Conservation (phyloP, 2,888 invertebrate species). For the Eledone cirrhosa region DNA sequence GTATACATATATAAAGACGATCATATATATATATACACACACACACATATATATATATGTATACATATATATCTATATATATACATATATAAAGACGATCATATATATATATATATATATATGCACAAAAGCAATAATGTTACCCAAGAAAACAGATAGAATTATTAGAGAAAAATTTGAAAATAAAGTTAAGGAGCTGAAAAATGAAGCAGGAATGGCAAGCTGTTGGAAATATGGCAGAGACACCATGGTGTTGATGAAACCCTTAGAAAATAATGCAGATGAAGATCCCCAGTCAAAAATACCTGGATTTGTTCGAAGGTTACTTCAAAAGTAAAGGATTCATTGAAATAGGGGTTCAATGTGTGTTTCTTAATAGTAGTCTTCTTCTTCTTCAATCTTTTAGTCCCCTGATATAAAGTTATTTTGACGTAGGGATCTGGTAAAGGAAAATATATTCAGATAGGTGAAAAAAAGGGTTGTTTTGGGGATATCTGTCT, state of each 20-base stretch:
- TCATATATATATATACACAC: no score
- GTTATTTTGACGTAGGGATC: slow-evolving; percentile 99
- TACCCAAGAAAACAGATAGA: no score
- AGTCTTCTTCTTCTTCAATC: slow-evolving; percentile 99
- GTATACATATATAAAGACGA: no score
- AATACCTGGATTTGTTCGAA: slow-evolving; percentile 99
- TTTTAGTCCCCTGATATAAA: slow-evolving; percentile 98
- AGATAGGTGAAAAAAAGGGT: slow-evolving; percentile 72
- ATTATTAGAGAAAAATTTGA: not conserved
- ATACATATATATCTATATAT: no score
- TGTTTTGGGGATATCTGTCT: slow-evolving; percentile 99
- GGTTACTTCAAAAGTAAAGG: slow-evolving; percentile 99
- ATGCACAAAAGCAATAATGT: no score
- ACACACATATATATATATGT: no score
- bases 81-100: no score
- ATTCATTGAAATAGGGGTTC: slow-evolving; percentile 99
- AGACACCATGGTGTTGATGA: not conserved
- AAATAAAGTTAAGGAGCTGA: not conserved
- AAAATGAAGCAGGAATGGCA: not conserved
- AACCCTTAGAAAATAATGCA: not conserved
- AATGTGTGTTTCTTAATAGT: slow-evolving; percentile 99
- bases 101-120: no score
- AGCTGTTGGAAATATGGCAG: not conserved
- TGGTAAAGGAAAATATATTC: slow-evolving; percentile 66
- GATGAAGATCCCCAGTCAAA: not conserved